Base-by-base conservation (phyloP, 2,888 invertebrate species). In the Acleris sparsana region DNA sequence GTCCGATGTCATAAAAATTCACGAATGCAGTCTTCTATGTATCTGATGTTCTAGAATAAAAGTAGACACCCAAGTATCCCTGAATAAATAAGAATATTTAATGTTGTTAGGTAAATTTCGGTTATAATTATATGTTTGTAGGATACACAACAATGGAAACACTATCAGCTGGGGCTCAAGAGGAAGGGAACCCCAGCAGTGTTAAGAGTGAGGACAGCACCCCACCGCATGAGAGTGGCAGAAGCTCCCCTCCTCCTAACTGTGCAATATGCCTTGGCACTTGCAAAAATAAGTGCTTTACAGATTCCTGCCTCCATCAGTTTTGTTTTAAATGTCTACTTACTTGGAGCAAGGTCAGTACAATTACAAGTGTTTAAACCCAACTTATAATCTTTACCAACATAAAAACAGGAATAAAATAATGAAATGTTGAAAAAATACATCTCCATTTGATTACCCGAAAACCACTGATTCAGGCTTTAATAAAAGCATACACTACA, bases 291-390 rank as follows among this genome's bases (percentile, higher is more conserved):
- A 97, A 97, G 81, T 98, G 97, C 33, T 97, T 97, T 83, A 97
- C 98, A 0, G 97, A 99, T 83, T 96, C 96, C 58, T 99, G 99
- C 83, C 94, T 97, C 83, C 99, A 99, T 87, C 96, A 97, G 83
- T 99, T 99, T 85, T 99, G 99, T 85, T 99, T 98, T 83, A 96
- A 95, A 72, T 99, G 99, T 82, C 93, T 99, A 39, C 88, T 97
- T 69, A 97, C 97, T 80, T 99, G 99, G 99, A 98, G 98, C 63
- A 98, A 97, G 93, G 96, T 96, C 83, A 83, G 83, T 16, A 43
- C 6, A 6, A 9, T 43, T 17, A 2, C 16, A 5, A 17, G 13
- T 13, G 39, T 39, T 13, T 39, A 39, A 39, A 39, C 33, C 13
- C 3, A 33, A 9, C 39, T 39, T 4, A 13, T 39, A 39, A 13